These are phyloP conservation scores for Lasioglossum pauxillum DNA, from an alignment of 2,888 invertebrate species.

Conservation along the genomic window DNA sequence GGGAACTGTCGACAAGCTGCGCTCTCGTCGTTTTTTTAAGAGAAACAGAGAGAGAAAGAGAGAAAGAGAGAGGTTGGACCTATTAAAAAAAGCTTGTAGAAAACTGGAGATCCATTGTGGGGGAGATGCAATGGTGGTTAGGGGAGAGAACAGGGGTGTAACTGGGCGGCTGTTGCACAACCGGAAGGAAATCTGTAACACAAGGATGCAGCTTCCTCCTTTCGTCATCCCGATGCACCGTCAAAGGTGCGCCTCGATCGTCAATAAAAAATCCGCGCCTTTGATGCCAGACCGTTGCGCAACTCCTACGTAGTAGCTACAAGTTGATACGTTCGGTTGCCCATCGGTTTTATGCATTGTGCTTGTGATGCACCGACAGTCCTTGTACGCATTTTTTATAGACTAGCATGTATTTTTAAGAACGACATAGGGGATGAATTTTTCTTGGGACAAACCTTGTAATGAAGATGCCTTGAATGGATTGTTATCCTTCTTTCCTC, in stretches of 20 bases:
- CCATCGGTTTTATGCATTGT: background rate
- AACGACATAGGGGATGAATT: background rate
- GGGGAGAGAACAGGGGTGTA: constrained; percentile 53
- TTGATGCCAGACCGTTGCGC: constrained; percentile 21
- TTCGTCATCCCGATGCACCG: constrained; percentile 14
- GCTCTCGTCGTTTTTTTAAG: constrained; percentile 27
- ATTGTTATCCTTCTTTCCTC: background rate
- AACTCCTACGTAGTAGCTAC: background rate
- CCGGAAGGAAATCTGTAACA: constrained; percentile 68
- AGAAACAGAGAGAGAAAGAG: background rate
- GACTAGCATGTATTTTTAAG: background rate
- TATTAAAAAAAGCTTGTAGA: constrained; percentile 69
- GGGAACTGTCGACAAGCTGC: constrained; percentile 75
- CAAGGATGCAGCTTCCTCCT: constrained; percentile 41
- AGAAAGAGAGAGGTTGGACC: constrained; percentile 15
- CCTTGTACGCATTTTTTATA: background rate
- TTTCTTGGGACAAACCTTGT: background rate
- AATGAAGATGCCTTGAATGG: no score
- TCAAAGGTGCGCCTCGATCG: constrained; percentile 3
- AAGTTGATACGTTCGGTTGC: background rate
- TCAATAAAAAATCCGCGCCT: constrained; percentile 16
- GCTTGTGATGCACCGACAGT: background rate
- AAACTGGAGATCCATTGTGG: constrained; percentile 67
- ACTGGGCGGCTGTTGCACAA: constrained; percentile 66
- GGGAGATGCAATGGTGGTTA: constrained; percentile 32